These are phyloP conservation scores for Artibeus lituratus DNA, from an alignment of 2,797 vertebrate genomes.

Conservation along the genomic window DNA sequence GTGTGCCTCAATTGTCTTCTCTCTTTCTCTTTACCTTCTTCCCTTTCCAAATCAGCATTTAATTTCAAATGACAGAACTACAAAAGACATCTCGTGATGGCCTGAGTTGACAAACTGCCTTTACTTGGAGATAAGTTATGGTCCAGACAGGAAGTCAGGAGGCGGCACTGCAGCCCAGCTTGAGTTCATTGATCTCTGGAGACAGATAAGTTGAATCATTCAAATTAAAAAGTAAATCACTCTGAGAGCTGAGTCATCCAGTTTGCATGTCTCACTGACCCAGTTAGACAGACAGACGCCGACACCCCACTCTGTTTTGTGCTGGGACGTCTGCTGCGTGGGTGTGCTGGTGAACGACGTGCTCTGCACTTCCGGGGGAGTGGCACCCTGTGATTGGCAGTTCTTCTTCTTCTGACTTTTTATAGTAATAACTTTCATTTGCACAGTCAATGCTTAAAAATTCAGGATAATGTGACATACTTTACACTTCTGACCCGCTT, in stretches of 20 bases:
- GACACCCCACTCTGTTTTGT: neutral
- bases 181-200: neutral
- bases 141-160: neutral
- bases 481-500: conserved; percentile 36
- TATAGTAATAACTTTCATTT: conserved; percentile 55
- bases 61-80: neutral
- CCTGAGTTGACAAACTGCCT: neutral
- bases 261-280: conserved; percentile 2
- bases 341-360: neutral
- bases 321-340: neutral
- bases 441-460: conserved; percentile 53
- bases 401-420: conserved; percentile 58
- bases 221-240: neutral
- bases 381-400: neutral
- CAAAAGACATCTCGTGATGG: neutral
- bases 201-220: conserved; percentile 5
- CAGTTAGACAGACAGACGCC: neutral
- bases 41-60: neutral
- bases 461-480: conserved; percentile 36
- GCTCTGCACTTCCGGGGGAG: neutral
- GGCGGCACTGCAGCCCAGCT: neutral
- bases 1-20: neutral
- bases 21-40: neutral
- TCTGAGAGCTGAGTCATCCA: neutral
- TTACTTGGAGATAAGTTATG: neutral